These are phyloP conservation scores for Alitta virens DNA, from an alignment of 2,888 invertebrate species.

Conservation along the genomic window DNA sequence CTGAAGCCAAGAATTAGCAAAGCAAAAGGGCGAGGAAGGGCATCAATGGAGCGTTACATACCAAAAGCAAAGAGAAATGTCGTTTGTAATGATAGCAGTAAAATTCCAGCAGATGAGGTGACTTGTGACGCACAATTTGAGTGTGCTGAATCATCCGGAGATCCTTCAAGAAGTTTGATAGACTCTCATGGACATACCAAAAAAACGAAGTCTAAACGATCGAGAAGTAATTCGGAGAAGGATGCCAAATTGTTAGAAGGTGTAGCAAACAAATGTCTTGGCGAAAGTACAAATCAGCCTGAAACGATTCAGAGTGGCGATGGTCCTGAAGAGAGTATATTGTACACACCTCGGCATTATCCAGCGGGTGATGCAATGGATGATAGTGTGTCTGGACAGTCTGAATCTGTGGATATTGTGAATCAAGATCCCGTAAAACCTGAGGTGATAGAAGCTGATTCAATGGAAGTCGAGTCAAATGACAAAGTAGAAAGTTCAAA, in stretches of 20 bases:
- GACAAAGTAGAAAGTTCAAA: not conserved
- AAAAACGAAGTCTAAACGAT: not conserved
- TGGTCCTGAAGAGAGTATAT: no score
- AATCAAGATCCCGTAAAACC: constrained; percentile 11
- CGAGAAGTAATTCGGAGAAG: not conserved
- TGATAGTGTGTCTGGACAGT: not conserved
- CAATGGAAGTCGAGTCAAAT: not conserved
- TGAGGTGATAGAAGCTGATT: not conserved
- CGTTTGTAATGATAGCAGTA: not conserved
- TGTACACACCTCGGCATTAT: no score
- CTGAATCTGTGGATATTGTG: not conserved
- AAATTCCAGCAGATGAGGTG: no score
- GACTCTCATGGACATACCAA: not conserved
- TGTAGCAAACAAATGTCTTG: no score
- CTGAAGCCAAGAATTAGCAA: no score
- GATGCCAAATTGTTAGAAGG: not conserved
- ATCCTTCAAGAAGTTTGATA: not conserved
- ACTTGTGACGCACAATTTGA: no score
- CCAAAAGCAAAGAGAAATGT: constrained; percentile 1
- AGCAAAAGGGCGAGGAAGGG: no score
- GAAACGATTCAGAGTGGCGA: no score
- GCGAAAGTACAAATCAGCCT: no score
- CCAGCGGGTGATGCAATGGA: no score
- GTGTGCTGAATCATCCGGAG: no score
- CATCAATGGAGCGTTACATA: not conserved